Base-by-base conservation (phyloP, 2,797 vertebrate species). In the Coregonus ussuriensis region DNA sequence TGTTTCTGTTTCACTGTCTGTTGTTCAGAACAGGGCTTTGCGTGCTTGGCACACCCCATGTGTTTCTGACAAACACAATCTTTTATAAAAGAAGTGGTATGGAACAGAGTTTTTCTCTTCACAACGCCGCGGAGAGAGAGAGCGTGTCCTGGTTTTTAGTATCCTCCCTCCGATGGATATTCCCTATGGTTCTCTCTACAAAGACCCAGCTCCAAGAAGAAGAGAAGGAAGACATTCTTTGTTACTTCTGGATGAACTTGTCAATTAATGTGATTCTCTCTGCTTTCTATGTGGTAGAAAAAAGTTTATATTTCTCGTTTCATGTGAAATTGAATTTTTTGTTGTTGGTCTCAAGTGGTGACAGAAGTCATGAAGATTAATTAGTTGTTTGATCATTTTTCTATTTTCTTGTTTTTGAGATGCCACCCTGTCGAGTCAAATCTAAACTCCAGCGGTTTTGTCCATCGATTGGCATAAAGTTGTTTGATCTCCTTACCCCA, bases 131-230 rank as follows among this genome's bases (percentile, higher is more conserved):
- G 9, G 59, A 63, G 56, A 62, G 54, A 74, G 75, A 35, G 66
- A 74, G 73, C 33, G 41, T 75, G 53, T 53, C 68, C 54, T 71
- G 67, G 29, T 47, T 75, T 63, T 79, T 21, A 59, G 72, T 35
- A 16, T 73, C 29, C 54, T 29, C 71, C 80, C 84, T 88, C 85
- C 81, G 83, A 87, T 90, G 62, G 78, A 80, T 65, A 25, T 65
- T 76, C 75, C 75, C n/a, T 88, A 88, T 89, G 84, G 83, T 86
- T 4, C 79, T 87, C 79, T 81, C 82, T 81, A 82, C 84, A 88
- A 88, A 90, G 84, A 84, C 56, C 56, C n/a, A 56, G 41, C 83
- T 83, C 79, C 74, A 67, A 74, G 66, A 77, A 74, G 72, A 71
- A 66, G 74, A 86, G 88, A 89, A 86, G 87, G 62, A 79, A 79